Conservation (phyloP, 2,888 invertebrate species). For the Lottia scabra region DNA sequence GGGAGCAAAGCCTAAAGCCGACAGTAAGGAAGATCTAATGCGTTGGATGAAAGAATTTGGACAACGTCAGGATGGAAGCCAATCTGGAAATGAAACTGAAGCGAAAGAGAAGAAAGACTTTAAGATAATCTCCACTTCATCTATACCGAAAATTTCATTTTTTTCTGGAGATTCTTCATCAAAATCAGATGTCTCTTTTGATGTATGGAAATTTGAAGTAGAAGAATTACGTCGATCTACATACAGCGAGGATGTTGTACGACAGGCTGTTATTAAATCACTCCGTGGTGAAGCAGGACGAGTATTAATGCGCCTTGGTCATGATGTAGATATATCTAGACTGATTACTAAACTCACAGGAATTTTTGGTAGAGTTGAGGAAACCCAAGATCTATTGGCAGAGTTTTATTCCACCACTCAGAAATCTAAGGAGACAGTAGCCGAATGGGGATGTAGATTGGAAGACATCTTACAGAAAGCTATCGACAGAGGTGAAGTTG, state of each 20-base stretch:
- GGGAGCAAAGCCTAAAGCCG: too few relatives aligned
- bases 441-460: neutral
- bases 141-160: too few relatives aligned
- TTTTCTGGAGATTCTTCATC: too few relatives aligned
- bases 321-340: neutral
- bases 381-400: neutral
- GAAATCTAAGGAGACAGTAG: neutral
- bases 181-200: too few relatives aligned
- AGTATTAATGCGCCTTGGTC: neutral
- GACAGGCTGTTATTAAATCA: neutral
- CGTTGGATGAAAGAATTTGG: too few relatives aligned
- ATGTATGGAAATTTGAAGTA: neutral
- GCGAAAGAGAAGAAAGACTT: too few relatives aligned
- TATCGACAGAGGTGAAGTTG: neutral
- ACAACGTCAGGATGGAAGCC: too few relatives aligned
- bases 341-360: neutral
- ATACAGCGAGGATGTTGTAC: neutral
- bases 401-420: constrained; percentile 5
- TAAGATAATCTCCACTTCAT: too few relatives aligned
- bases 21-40: too few relatives aligned
- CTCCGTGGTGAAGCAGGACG: neutral
- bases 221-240: neutral
- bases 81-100: too few relatives aligned
- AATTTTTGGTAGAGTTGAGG: constrained; percentile 3
- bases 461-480: constrained; percentile 5